Base-by-base conservation (phyloP, 2,888 invertebrate species). In the Frankliniella intonsa region DNA sequence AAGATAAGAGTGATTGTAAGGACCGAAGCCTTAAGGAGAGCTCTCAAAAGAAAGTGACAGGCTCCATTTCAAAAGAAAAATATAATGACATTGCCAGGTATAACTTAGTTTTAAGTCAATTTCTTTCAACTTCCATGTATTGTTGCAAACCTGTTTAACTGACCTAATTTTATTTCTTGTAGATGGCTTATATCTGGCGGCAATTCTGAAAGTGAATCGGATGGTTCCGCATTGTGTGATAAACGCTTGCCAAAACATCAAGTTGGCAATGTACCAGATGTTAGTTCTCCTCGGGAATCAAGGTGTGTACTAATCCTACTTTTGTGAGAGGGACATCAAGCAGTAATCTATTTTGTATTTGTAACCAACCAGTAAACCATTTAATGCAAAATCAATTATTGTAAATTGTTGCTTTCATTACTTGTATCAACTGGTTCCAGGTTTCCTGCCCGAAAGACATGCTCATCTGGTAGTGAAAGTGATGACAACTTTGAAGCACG, bases 11-110 rank as follows among this genome's bases (percentile, higher is more conserved):
- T 1, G n/a, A 62, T 14, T 14, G 5, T 19, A 62, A 62, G 62
- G 11, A 17, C 14, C 19, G 14, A 62, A 17, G 19, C 12, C 17
- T 55, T 12, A 55, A 12, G 17, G 17, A 55, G 55, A 14, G 14
- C 7, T n/a, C 62, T 62, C 62, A 62, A 7, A 17, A 76, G 12
- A 8, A 12, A 25, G 25, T 76, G 11, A 76, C 14, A 55, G 19
- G 25, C 12, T 25, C 8, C 2, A 76, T 76, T 22, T 76, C 69
- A 11, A 76, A 76, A 12, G 69, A 76, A 25, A 76, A 76, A 12
- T 76, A 76, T 22, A 25, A 76, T 25, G 69, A 76, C 25, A 76
- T 76, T 76, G 25, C 69, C 22, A 76, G 69, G 69, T 76, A 76
- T 38, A 5, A 38, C 12, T 76, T 25, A 22, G 3, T 76, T 22